Base-by-base conservation (phyloP, 2,797 vertebrate species). In the Clarias fuscus region DNA sequence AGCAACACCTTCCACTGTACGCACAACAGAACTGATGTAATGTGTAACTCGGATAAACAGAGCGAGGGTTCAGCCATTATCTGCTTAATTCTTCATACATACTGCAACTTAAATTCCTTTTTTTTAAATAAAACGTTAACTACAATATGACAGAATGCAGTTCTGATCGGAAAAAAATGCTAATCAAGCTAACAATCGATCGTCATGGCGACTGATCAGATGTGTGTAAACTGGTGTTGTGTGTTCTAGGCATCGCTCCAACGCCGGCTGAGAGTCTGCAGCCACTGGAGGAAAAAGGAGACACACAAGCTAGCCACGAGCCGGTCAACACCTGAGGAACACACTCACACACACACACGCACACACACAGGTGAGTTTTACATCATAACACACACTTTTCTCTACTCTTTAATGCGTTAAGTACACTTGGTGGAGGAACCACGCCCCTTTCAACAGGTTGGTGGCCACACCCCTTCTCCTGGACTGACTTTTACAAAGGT, bases 181-280 rank as follows among this genome's bases (percentile, higher is more conserved):
- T 48, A 48, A 48, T 48, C 10, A 11, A 48, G 48, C 48, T 48
- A 48, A 48, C 4, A 48, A 75, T 27, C 11, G 40, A n/a, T 86
- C 67, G 48, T 86, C 37, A 53, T 27, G 70, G 43, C 48, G 62
- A 64, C 0, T 85, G 73, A 85, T 86, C 14, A 43, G 43, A 43
- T 43, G 43, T 43, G 43, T 48, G 8, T 48, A 48, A 11, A 48
- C 48, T 48, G 48, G 48, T 48, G 48, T 48, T 48, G 48, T 48
- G 48, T 88, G 79, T 86, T 30, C 7, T 70, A 85, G 84, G 61
- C 27, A 79, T 85, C 84, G 20, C 72, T 20, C 62, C 82, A 20
- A 80, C 83, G 7, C 73, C 83, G 37, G 61, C 84, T 43, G 86
- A 84, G 62, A 68, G 30, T 13, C 86, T 81, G 59, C 77, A 64